Evolutionary conservation across 2,797 vertebrate genomes (phyloP), one percentile per base, ranked within the genome.

Genomic region (Chelidonichthys spinosus): DNA sequence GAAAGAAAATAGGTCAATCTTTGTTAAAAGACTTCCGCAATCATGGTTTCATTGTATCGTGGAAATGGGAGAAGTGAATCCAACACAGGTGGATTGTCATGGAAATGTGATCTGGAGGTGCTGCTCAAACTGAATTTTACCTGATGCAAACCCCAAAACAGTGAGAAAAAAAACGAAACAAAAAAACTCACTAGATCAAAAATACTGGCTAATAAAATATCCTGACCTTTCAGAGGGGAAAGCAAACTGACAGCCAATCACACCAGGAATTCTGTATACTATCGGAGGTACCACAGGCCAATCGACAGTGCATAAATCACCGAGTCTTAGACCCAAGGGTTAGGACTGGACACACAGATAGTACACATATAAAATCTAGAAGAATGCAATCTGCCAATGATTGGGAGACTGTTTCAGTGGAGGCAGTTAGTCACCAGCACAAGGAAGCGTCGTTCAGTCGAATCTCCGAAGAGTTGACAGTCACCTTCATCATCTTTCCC

Each of bases 401-500:
- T 15, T 11, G 2, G 7, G 7, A 54, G 39, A 15, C 9, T 4
- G 32, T 37, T 25, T 43, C 15, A 10, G 15, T 50, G 50, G 18
- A 64, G 56, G 36, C 64, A 18, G 25, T 53, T 35, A 8, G 63
- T 65, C 37, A 52, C 2, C 33, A 52, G 11, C 25, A 39, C 6
- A 36, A 36, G 11, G 1, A 13, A 13, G 25, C 63, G 69, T 65
- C 2, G 35, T 69, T 56, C 43, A 15, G 49, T 11, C 50, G 40
- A 54, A 63, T 56, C 64, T 39, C 72, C n/a, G 5, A 46, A 53
- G 46, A 73, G 25, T 1, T 74, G 56, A 72, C 59, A 56, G 54
- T 65, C 75, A 76, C 46, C 61, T 69, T 64, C 58, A 63, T 72
- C 56, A 35, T 35, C 42, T 49, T 39, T 82, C 82, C 75, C 77